Conservation (phyloP, 2,113 vertebrate species). For the Columba janthina region DNA sequence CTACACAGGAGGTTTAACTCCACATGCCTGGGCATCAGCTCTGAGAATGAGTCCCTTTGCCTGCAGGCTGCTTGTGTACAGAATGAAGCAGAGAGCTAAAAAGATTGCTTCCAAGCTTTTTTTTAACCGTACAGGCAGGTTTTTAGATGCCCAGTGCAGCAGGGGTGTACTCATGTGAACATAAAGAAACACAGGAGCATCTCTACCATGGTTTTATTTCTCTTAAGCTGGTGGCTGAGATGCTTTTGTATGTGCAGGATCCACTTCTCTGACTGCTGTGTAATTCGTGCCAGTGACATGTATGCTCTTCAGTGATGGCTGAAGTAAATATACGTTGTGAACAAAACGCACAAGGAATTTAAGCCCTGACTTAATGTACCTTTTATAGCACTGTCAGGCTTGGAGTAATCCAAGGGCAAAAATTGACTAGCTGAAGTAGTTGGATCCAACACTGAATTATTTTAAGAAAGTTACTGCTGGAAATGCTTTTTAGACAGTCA, state of each 20-base stretch:
- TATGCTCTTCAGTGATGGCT: not conserved
- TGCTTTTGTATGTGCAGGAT: not conserved
- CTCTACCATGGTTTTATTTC: not conserved
- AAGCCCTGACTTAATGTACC: not conserved
- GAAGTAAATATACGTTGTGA: not conserved
- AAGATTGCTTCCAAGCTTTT: not conserved
- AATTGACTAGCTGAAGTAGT: not conserved
- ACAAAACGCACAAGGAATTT: not conserved
- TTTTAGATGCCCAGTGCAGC: not conserved
- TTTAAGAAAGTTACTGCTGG: constrained; percentile 7
- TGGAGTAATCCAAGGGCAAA: not conserved
- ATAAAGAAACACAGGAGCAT: not conserved
- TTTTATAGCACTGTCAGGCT: not conserved
- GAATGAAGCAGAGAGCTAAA: not conserved
- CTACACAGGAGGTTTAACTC: not conserved
- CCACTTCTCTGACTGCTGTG: not conserved
- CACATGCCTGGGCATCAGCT: not conserved
- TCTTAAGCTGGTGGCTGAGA: not conserved
- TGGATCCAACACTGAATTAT: not conserved
- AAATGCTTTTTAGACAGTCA: not conserved
- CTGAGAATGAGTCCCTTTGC: not conserved
- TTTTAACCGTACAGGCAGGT: not conserved
- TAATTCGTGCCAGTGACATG: not conserved
- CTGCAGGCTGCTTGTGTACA: not conserved
- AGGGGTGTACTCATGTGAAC: not conserved